Conservation (phyloP, 2,888 invertebrate species). For the Sepioteuthis lessoniana region DNA sequence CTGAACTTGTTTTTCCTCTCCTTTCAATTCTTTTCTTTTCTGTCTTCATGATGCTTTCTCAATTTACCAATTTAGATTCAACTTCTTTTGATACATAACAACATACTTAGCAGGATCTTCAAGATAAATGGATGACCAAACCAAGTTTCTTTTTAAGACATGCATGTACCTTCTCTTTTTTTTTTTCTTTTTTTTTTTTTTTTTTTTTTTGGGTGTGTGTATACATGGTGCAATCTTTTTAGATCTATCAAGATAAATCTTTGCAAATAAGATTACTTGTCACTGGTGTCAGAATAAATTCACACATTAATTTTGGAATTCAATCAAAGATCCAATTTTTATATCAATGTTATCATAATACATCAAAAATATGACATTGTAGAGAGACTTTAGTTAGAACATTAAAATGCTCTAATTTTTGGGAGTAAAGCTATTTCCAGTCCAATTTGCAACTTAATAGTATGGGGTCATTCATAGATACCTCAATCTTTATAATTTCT, state of each 20-base stretch:
- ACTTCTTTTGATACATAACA: slow-evolving; percentile 2
- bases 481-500: no score
- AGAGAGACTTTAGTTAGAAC: no score
- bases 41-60: background rate
- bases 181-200: background rate
- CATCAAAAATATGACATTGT: no score
- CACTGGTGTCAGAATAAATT: background rate
- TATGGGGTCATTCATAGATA: no score
- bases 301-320: background rate
- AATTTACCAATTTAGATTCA: background rate
- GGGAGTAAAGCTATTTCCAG: no score
- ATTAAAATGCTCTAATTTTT: no score
- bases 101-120: background rate
- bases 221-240: no score
- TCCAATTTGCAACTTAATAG: no score
- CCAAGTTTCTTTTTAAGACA: background rate
- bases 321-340: no score
- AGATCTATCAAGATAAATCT: background rate
- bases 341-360: no score
- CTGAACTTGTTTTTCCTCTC: background rate
- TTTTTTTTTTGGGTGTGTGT: no score
- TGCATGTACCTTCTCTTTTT: background rate
- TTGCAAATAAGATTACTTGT: background rate
- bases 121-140: background rate
- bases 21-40: background rate